These are phyloP conservation scores for Drosophila borealis DNA, from an alignment of 2,888 invertebrate species.

Conservation along the genomic window DNA sequence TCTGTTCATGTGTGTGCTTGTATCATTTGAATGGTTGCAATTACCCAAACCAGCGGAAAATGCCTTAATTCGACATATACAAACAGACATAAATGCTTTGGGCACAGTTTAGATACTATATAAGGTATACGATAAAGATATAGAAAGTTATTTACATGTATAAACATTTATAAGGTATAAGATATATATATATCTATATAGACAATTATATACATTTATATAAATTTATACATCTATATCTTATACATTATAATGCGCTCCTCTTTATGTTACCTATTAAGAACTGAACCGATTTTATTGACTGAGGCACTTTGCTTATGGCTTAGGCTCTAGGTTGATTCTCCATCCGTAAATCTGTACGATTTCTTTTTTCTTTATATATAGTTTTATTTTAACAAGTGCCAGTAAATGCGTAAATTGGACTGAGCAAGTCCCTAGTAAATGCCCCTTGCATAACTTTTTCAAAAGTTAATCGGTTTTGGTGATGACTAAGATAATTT, in stretches of 20 bases:
- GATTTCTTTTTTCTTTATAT: too few species aligned
- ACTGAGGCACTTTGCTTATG: too few species aligned
- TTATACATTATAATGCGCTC: too few species aligned
- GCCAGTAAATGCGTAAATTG: too few species aligned
- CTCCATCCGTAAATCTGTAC: too few species aligned
- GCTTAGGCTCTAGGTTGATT: too few species aligned
- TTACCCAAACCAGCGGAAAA: constrained; percentile 51
- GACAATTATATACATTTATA: background rate
- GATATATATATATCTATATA: background rate
- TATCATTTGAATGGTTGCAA: constrained; percentile 41
- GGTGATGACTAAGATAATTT: background rate
- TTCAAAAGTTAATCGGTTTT: background rate
- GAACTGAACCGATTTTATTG: too few species aligned
- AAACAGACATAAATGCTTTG: background rate
- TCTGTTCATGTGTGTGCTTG: constrained; percentile 12
- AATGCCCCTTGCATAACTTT: background rate
- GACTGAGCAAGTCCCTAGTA: too few species aligned
- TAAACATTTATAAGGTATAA: too few species aligned
- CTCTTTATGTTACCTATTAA: too few species aligned
- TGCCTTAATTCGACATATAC: constrained; percentile 3
- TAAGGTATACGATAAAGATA: background rate
- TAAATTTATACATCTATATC: too few species aligned
- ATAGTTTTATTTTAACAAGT: too few species aligned
- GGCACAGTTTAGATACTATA: background rate
- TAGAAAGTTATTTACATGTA: background rate